Conservation (phyloP, 2,113 vertebrate species). For the Dromas ardeola region DNA sequence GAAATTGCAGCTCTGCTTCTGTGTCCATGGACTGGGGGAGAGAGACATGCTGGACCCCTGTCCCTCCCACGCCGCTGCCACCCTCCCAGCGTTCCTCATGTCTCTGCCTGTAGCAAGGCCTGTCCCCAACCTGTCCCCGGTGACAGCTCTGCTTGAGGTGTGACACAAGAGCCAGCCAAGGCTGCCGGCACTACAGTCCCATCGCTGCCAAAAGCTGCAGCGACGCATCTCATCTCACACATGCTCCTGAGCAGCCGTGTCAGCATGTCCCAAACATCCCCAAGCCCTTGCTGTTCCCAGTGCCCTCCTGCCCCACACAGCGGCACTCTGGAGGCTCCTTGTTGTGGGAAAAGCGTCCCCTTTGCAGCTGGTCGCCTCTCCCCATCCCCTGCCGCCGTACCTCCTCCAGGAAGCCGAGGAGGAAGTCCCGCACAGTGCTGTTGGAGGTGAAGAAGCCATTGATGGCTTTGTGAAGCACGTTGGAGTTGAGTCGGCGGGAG, state of each 20-base stretch:
- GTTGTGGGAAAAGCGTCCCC: rapidly evolving
- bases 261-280: rapidly evolving
- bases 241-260: rapidly evolving
- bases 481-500: slow-evolving; percentile 91
- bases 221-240: rapidly evolving
- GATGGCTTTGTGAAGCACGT: slow-evolving; percentile 91
- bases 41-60: not conserved
- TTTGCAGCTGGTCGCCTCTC: rapidly evolving
- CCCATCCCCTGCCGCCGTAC: slow-evolving; percentile 18
- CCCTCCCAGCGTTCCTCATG: rapidly evolving
- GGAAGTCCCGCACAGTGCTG: slow-evolving; percentile 82
- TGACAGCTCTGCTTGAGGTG: not conserved
- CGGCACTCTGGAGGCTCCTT: too few species aligned
- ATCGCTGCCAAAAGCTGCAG: not conserved
- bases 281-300: rapidly evolving
- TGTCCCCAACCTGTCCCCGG: rapidly evolving
- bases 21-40: slow-evolving; percentile 89
- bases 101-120: not conserved
- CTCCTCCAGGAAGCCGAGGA: slow-evolving; percentile 92
- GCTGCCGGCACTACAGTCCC: not conserved
- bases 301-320: rapidly evolving
- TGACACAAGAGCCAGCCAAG: not conserved
- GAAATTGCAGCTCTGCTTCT: slow-evolving; percentile 91
- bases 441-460: slow-evolving; percentile 93
- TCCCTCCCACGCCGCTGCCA: rapidly evolving